phyloP scores from a whole-genome alignment of 2,113 vertebrate genomes.

The Fukomys damarensis region DNA sequence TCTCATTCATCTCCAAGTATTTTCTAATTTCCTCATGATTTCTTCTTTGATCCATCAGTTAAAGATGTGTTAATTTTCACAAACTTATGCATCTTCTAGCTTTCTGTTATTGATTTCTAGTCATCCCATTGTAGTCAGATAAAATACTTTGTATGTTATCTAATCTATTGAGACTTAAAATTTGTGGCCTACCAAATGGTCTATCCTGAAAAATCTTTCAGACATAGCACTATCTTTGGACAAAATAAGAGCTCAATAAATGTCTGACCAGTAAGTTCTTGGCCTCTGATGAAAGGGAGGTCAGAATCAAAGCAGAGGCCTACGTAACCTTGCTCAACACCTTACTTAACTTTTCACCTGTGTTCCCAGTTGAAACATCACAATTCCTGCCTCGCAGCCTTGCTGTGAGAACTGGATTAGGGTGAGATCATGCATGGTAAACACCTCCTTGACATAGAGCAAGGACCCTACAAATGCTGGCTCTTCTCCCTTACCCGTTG shows the following conservation, averaged over 20 bases:
- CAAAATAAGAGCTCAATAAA: not conserved
- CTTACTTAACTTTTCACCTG: not conserved
- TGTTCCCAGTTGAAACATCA: not conserved
- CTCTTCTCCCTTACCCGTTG: too few relatives aligned
- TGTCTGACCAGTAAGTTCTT: not conserved
- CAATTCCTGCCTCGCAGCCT: rapidly evolving
- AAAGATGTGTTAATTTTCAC: not conserved
- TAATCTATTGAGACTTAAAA: not conserved
- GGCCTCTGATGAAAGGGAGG: not conserved
- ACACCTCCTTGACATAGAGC: not conserved
- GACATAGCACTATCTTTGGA: not conserved
- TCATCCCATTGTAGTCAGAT: not conserved
- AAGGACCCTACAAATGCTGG: not conserved
- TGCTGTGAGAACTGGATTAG: not conserved
- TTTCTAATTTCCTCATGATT: not conserved
- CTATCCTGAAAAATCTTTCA: not conserved
- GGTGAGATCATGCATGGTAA: rapidly evolving
- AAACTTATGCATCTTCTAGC: not conserved
- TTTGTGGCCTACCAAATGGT: not conserved
- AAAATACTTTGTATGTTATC: not conserved
- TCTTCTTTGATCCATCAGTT: not conserved
- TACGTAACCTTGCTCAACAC: not conserved
- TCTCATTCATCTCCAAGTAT: not conserved
- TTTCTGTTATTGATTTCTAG: not conserved
- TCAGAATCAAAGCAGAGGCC: not conserved